phyloP scores from a whole-genome alignment of 2,888 invertebrate species.

The Smittia aterrima region DNA sequence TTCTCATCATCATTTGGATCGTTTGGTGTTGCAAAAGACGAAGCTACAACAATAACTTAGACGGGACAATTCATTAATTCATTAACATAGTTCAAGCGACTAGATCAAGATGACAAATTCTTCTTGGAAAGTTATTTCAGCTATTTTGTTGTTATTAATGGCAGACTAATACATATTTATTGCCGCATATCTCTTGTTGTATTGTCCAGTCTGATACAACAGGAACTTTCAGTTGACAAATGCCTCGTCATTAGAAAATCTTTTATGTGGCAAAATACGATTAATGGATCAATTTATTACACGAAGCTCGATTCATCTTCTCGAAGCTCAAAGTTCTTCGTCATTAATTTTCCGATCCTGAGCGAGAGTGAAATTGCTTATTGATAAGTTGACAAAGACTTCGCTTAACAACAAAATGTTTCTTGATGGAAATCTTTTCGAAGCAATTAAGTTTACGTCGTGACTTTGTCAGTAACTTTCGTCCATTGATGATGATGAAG shows the following conservation, averaged over 20 bases:
- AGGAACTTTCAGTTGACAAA: background rate
- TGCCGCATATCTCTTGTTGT: too few relatives aligned
- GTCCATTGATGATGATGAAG: too few relatives aligned
- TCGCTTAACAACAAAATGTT: background rate
- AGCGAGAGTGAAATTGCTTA: background rate
- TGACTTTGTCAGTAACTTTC: too few relatives aligned
- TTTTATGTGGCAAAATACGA: slow-evolving; percentile 5
- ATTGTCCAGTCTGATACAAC: too few relatives aligned
- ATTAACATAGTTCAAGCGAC: too few relatives aligned
- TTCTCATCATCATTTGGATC: slow-evolving; percentile 59
- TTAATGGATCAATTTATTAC: background rate
- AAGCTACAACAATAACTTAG: slow-evolving; percentile 44
- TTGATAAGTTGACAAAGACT: background rate
- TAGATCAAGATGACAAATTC: too few relatives aligned
- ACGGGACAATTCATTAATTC: too few relatives aligned
- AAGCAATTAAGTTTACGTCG: too few relatives aligned
- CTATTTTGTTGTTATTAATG: too few relatives aligned
- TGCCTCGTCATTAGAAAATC: background rate
- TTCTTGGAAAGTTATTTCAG: too few relatives aligned
- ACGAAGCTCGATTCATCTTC: background rate
- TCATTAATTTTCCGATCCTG: background rate
- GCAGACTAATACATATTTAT: too few relatives aligned
- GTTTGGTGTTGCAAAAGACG: slow-evolving; percentile 57
- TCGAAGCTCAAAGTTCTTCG: background rate
- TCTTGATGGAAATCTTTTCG: background rate